Evolutionary conservation across 2,888 invertebrate genomes (phyloP).

Genomic region (Willowsia nigromaculata): DNA sequence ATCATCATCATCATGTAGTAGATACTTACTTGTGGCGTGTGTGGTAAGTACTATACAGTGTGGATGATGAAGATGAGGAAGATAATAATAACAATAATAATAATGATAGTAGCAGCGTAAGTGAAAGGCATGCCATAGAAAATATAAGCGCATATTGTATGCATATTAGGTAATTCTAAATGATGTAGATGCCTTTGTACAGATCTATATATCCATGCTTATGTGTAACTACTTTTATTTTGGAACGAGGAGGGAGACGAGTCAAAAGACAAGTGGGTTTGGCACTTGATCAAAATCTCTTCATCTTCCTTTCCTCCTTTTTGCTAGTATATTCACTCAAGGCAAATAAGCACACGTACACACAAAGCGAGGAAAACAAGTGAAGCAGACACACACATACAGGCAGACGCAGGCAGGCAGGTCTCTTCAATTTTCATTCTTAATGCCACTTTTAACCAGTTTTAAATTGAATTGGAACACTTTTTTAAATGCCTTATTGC

Average conservation of each 20-base stretch:
- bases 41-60: slow-evolving; percentile 50
- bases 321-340: slow-evolving; percentile 43
- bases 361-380: not conserved
- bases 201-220: not conserved
- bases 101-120: slow-evolving; percentile 36
- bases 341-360: slow-evolving; percentile 33
- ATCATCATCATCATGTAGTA: not conserved
- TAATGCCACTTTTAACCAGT: slow-evolving; percentile 70
- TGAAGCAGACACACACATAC: slow-evolving; percentile 29
- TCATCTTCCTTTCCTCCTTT: slow-evolving; percentile 66
- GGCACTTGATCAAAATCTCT: slow-evolving; percentile 75
- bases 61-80: slow-evolving; percentile 56
- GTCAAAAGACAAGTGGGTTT: slow-evolving; percentile 76
- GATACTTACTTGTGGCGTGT: slow-evolving; percentile 52
- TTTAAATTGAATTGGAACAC: slow-evolving; percentile 72
- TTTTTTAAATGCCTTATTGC: slow-evolving; percentile 65
- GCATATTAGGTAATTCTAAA: slow-evolving; percentile 4
- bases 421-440: slow-evolving; percentile 63
- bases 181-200: not conserved
- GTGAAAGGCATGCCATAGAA: slow-evolving; percentile 53
- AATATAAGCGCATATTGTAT: not conserved
- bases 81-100: slow-evolving; percentile 59
- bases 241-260: slow-evolving; percentile 69
- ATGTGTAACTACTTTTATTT: slow-evolving; percentile 50
- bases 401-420: slow-evolving; percentile 26